Conservation (phyloP, 1,140 invertebrate genomes). For the Uloborus diversus region DNA sequence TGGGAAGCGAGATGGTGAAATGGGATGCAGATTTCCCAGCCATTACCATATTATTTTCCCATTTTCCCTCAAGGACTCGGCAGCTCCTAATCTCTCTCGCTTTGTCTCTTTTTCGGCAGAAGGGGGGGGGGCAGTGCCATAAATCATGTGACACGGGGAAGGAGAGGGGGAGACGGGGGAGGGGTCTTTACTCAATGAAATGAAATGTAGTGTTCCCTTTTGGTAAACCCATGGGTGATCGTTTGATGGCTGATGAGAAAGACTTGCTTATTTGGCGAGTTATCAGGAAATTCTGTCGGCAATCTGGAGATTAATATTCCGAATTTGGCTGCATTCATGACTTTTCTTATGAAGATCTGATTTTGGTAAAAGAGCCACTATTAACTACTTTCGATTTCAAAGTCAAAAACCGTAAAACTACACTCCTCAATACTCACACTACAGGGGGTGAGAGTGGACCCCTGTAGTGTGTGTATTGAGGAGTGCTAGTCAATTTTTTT, state of each 20-base stretch:
- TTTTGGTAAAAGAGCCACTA: no score
- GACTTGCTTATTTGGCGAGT: not conserved
- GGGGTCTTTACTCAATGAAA: conserved; percentile 5
- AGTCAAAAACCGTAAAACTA: no score
- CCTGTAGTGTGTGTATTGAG: no score
- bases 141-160: not conserved
- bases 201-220: conserved; percentile 7
- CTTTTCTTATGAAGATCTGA: no score
- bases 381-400: no score
- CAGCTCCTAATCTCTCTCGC: conserved; percentile 28
- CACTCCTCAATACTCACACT: no score
- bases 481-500: no score
- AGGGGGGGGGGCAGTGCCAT: not conserved
- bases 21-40: conserved; percentile 46
- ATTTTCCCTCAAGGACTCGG: conserved; percentile 24
- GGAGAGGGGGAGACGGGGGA: not conserved
- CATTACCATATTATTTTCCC: conserved; percentile 56
- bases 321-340: no score
- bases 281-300: no score
- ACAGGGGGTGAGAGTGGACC: no score
- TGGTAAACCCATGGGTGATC: conserved; percentile 1
- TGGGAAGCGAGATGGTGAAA: not conserved
- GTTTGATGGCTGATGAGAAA: no score
- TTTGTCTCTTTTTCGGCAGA: not conserved
- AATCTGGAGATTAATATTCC: no score